Evolutionary conservation across 2,113 vertebrate genomes (phyloP).

Genomic region (Pimephales promelas): DNA sequence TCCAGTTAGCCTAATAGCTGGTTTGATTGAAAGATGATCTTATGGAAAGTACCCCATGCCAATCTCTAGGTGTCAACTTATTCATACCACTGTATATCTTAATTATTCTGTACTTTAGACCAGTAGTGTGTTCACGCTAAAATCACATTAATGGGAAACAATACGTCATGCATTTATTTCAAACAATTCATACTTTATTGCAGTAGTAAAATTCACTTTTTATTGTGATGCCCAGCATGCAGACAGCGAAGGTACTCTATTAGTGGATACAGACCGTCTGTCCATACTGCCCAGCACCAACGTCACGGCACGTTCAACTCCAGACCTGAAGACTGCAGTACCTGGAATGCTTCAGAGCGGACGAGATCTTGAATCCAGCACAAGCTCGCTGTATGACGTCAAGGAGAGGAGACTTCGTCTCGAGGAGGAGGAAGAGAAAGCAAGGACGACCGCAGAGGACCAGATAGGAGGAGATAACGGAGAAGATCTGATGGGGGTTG

Average conservation of each 20-base stretch:
- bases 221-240: slow-evolving; percentile 82
- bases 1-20: too few species aligned
- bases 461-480: slow-evolving; percentile 37
- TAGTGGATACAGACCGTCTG: slow-evolving; percentile 71
- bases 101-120: too few species aligned
- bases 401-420: slow-evolving; percentile 64
- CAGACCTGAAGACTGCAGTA: slow-evolving; percentile 55
- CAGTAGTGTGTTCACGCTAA: background rate
- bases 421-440: slow-evolving; percentile 52
- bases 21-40: too few species aligned
- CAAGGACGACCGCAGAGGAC: slow-evolving; percentile 50
- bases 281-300: slow-evolving; percentile 66
- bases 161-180: background rate
- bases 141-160: background rate
- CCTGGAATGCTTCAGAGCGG: background rate
- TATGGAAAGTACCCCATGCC: too few species aligned
- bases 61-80: too few species aligned
- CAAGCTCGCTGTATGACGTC: slow-evolving; percentile 69
- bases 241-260: slow-evolving; percentile 81
- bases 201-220: background rate
- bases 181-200: slow-evolving; percentile 24
- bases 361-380: slow-evolving; percentile 67
- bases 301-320: slow-evolving; percentile 51
- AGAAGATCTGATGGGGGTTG: slow-evolving; percentile 79
- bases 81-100: too few species aligned